Evolutionary conservation across 2,797 vertebrate species (phyloP).

Genomic region (Oreochromis grahami): DNA sequence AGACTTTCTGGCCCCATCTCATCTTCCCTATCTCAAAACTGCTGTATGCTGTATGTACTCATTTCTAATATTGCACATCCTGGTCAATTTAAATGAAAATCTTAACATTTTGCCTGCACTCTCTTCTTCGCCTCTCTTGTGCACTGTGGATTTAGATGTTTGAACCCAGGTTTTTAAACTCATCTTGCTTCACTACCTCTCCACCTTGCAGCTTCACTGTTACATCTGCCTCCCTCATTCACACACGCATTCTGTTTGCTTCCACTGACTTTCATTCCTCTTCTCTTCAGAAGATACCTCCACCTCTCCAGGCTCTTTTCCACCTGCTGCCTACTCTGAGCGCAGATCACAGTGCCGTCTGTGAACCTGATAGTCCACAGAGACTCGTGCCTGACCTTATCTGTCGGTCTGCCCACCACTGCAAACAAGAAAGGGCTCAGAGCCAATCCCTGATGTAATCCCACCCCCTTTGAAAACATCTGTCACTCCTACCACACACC

Average conservation of each 20-base stretch:
- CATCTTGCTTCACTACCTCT: neutral
- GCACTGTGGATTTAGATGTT: neutral
- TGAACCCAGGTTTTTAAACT: neutral
- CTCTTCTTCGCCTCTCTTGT: neutral
- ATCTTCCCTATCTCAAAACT: neutral
- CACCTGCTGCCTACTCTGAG: neutral
- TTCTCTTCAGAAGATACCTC: neutral
- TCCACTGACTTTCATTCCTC: neutral
- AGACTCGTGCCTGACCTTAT: neutral
- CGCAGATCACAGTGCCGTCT: neutral
- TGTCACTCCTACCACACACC: neutral
- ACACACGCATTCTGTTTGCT: neutral
- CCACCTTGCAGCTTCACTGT: neutral
- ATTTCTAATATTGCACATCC: neutral
- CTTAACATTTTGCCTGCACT: neutral
- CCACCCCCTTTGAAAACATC: neutral
- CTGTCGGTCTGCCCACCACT: neutral
- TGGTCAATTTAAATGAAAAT: neutral
- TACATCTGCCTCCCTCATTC: neutral
- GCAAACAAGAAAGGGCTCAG: neutral
- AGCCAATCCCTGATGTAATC: neutral
- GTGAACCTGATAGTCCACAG: neutral
- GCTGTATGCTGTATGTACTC: neutral
- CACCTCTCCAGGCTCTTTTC: neutral
- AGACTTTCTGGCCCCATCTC: neutral